These are phyloP conservation scores for Coryphaenoides rupestris DNA, from an alignment of 2,113 vertebrate species.

Conservation along the genomic window DNA sequence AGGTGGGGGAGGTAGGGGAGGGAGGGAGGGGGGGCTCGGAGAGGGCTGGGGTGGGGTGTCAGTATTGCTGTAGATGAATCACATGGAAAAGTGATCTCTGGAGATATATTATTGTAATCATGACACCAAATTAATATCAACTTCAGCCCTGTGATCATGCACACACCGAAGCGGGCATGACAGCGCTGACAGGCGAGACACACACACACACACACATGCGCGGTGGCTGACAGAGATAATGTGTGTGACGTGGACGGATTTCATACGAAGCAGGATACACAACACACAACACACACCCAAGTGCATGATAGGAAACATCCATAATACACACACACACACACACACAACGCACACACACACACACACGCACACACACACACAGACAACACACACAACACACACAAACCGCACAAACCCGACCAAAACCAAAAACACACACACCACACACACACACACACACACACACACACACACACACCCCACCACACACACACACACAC, in stretches of 20 bases:
- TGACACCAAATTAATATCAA: constrained; percentile 45
- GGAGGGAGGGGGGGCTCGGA: too few species aligned
- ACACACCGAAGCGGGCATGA: constrained; percentile 54
- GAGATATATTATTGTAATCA: constrained; percentile 20
- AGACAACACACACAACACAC: too few species aligned
- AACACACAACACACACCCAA: too few species aligned
- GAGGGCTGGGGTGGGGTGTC: too few species aligned
- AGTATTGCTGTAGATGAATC: constrained; percentile 21
- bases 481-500: too few species aligned
- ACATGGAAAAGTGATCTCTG: constrained; percentile 17
- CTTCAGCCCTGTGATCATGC: constrained; percentile 50
- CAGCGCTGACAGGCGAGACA: constrained; percentile 63
- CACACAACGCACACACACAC: constrained; percentile 26
- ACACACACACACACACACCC: too few species aligned
- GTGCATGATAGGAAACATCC: background rate
- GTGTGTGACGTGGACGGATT: constrained; percentile 1
- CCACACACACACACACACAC: too few species aligned
- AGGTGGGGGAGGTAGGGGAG: constrained; percentile 46
- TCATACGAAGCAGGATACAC: background rate
- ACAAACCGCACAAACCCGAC: too few species aligned
- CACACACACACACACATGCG: constrained; percentile 14
- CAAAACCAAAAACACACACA: too few species aligned
- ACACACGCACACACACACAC: too few species aligned
- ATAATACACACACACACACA: constrained; percentile 2
- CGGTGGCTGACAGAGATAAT: constrained; percentile 1